A percentile compares a stretch with the other conserved stretches of the same genome.
Conservation (phyloP, 2,797 vertebrate species). For the Chelon auratus region DNA sequence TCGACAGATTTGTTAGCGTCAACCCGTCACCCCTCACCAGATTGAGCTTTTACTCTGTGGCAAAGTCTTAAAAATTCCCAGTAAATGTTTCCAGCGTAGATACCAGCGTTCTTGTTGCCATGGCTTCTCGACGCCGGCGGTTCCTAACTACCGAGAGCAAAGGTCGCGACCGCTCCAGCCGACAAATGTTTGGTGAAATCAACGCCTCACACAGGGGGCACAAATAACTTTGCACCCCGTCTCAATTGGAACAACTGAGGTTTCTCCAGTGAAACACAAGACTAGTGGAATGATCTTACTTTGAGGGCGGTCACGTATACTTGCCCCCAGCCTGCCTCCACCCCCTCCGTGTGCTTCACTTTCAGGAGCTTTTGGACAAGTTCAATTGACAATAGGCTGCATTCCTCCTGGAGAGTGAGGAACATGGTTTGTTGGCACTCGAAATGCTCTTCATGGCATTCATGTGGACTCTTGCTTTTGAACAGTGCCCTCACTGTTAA, state of each 20-base stretch:
- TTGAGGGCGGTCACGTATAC: conserved; percentile 40
- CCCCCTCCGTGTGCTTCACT: conserved; percentile 32
- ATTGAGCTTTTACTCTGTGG: conserved; percentile 23
- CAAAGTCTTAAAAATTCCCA: conserved; percentile 41
- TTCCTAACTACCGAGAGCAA: conserved; percentile 67
- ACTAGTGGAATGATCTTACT: conserved; percentile 41
- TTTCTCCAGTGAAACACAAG: conserved; percentile 39
- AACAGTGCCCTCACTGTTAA: conserved; percentile 77
- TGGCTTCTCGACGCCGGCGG: conserved; percentile 56
- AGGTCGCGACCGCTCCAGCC: conserved; percentile 73
- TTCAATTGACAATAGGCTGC: conserved; percentile 69
- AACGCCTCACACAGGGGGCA: conserved; percentile 68
- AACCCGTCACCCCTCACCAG: conserved; percentile 5
- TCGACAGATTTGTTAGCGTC: conserved; percentile 39
- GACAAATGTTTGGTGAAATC: conserved; percentile 78
- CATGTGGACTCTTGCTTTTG: conserved; percentile 59
- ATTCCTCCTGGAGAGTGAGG: conserved; percentile 69
- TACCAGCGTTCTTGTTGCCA: conserved; percentile 59
- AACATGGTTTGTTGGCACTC: conserved; percentile 76
- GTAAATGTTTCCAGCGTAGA: conserved; percentile 40
- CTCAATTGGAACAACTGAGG: conserved; percentile 56
- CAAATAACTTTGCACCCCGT: conserved; percentile 77
- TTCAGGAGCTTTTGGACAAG: conserved; percentile 48
- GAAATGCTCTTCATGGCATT: conserved; percentile 68
- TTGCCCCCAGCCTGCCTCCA: conserved; percentile 40